Evolutionary conservation across 2,888 invertebrate genomes (phyloP).

Genomic region (Acrocyrtus sp.): DNA sequence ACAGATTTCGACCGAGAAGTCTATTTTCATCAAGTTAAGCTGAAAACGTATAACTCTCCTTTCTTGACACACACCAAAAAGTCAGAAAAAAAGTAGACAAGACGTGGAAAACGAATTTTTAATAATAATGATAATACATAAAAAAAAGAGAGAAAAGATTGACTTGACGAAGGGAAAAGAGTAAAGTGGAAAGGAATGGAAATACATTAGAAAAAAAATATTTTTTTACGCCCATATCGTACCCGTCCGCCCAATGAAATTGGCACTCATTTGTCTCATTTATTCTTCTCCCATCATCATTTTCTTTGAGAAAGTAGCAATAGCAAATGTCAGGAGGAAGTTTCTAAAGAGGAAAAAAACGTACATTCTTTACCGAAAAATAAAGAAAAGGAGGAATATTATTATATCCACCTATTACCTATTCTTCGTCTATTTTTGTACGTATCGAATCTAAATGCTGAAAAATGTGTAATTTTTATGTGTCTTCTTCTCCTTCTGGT

Average conservation of each 20-base stretch:
- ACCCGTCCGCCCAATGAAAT: constrained; percentile 62
- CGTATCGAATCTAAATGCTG: too few species aligned
- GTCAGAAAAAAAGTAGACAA: constrained; percentile 33
- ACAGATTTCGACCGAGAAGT: constrained; percentile 2
- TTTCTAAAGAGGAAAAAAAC: constrained; percentile 2
- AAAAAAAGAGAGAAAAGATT: constrained; percentile 20
- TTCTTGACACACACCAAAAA: constrained; percentile 39
- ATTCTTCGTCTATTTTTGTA: too few species aligned
- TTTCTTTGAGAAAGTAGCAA: constrained; percentile 39
- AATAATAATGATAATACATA: constrained; percentile 23
- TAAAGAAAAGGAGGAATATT: too few species aligned
- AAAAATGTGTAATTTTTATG: too few species aligned
- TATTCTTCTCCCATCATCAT: constrained; percentile 56
- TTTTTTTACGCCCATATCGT: constrained; percentile 59
- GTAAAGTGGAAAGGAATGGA: too few species aligned
- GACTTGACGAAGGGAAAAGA: constrained; percentile 29
- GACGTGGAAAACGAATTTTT: too few species aligned
- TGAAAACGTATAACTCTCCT: too few species aligned
- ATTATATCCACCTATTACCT: too few species aligned
- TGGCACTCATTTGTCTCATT: constrained; percentile 63
- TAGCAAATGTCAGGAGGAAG: constrained; percentile 27
- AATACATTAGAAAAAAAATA: constrained; percentile 31
- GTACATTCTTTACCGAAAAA: too few species aligned
- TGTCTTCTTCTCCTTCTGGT: too few species aligned
- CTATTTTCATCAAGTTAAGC: too few species aligned